Evolutionary conservation across 2,113 vertebrate genomes (phyloP).

Genomic region (Nibea albiflora): DNA sequence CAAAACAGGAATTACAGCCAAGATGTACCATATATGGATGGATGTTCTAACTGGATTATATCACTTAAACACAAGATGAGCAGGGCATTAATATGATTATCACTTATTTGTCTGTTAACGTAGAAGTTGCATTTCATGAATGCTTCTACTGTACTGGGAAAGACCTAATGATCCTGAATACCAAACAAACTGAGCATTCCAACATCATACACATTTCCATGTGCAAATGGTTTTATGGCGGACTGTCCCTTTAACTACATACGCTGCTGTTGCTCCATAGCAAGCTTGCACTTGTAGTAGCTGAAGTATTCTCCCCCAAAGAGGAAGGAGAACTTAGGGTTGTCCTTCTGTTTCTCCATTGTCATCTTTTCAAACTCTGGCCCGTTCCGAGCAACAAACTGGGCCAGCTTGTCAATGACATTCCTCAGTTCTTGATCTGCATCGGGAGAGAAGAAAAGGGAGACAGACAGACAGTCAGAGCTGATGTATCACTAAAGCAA

Average conservation of each 20-base stretch:
- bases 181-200: slow-evolving; percentile 3
- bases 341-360: slow-evolving; percentile 99
- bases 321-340: slow-evolving; percentile 97
- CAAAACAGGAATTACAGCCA: neutral
- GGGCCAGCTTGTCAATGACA: slow-evolving; percentile 98
- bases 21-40: neutral
- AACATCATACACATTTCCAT: slow-evolving; percentile 7
- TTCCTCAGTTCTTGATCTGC: slow-evolving; percentile 97
- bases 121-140: neutral
- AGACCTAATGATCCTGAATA: neutral
- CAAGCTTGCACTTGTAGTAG: slow-evolving; percentile 98
- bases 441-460: neutral
- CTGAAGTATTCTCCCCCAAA: slow-evolving; percentile 97
- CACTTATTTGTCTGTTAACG: neutral
- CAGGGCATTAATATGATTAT: neutral
- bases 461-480: neutral
- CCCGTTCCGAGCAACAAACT: slow-evolving; percentile 97
- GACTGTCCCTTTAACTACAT: slow-evolving; percentile 63
- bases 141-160: neutral
- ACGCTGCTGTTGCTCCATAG: slow-evolving; percentile 95
- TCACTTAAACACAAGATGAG: neutral
- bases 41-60: neutral
- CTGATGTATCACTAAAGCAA: neutral
- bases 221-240: slow-evolving; percentile 4
- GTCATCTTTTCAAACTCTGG: slow-evolving; percentile 99